Conservation (phyloP, 2,888 invertebrate species). For the Epicampocera succincta region DNA sequence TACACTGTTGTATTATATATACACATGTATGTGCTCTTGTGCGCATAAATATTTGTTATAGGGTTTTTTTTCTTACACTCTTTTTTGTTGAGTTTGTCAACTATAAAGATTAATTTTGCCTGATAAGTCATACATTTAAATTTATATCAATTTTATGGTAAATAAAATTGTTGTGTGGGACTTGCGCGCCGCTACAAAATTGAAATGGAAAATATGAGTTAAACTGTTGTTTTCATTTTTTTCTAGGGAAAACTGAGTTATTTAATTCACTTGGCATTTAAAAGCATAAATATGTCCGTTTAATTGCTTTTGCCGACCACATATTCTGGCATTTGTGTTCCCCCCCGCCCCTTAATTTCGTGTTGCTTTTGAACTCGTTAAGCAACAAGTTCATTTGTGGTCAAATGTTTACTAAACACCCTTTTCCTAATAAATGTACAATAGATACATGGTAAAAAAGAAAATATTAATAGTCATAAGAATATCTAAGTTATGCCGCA, state of each 20-base stretch:
- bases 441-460: no score
- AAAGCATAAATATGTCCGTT: slow-evolving; percentile 21
- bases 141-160: not conserved
- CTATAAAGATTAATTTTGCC: slow-evolving; percentile 49
- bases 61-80: slow-evolving; percentile 23
- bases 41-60: slow-evolving; percentile 13
- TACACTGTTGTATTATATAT: slow-evolving; percentile 22
- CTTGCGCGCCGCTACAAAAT: not conserved
- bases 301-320: slow-evolving; percentile 26
- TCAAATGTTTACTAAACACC: not conserved
- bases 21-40: no score
- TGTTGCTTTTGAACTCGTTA: not conserved
- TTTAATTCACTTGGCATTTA: not conserved
- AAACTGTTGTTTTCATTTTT: no score
- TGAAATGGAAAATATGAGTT: no score
- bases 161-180: not conserved
- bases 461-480: no score
- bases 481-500: no score
- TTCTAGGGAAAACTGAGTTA: no score
- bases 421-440: not conserved
- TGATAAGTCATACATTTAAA: slow-evolving; percentile 32
- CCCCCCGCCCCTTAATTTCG: not conserved
- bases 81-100: slow-evolving; percentile 38
- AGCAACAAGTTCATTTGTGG: slow-evolving; percentile 21
- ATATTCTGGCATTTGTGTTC: not conserved